Evolutionary conservation across 2,113 vertebrate species (phyloP), one percentile per base, ranked within the genome.

Genomic region (Oreocharis arfaki): DNA sequence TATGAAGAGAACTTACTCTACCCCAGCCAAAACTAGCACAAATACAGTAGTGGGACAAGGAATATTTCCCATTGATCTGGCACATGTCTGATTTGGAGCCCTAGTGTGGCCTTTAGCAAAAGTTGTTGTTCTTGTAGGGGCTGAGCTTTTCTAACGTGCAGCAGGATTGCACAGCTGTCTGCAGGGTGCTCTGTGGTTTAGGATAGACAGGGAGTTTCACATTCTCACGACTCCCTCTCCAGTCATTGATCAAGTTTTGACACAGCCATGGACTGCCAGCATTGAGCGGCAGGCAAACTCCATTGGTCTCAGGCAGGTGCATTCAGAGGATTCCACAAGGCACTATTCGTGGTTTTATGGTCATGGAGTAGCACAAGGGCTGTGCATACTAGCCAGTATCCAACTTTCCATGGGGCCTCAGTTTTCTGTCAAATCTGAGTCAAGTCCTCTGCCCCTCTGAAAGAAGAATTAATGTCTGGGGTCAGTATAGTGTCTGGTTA

Each of bases 221-320:
- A 64, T 92, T 96, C 88, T 88, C n/a, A 59, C 83, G 52, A 16
- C 63, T 84, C 71, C 71, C 27, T 64, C 28, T 90, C 46, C 50
- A 50, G 21, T 65, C 49, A 26, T 1, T 61, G 56, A 35, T 73
- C 22, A 11, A n/a, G 39, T 65, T 78, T 93, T 87, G 52, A 42
- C 60, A 50, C 39, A 77, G 21, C 41, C 22, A 2, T 32, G 21
- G 39, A 16, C 32, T 47, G 19, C 33, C n/a, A 50, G 49, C 27
- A 14, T 4, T 76, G 39, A 80, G 55, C 37, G 1, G 32, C n/a
- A 44, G 47, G 55, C 60, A 67, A 59, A 78, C 63, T 74, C 41
- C 15, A 2, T 15, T 67, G 27, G 6, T 80, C 30, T 83, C 24
- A 10, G 47, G 27, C 67, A 70, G 55, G 42, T 68, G 32, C 16